Evolutionary conservation across 2,113 vertebrate species (phyloP).

Genomic region (Ibidorhyncha struthersii): DNA sequence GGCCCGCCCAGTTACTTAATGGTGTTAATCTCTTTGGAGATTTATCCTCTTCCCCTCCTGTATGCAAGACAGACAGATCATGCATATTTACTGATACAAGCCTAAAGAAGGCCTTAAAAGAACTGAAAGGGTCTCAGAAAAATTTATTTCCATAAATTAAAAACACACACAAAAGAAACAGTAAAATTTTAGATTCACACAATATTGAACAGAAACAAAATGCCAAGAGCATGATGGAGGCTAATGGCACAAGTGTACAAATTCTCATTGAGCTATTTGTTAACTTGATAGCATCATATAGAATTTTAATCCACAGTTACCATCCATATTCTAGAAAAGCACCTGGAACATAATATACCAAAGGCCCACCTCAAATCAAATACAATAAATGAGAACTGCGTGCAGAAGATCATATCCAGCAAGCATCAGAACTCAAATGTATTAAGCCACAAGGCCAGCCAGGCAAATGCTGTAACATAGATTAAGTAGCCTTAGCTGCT

Average conservation of each 20-base stretch:
- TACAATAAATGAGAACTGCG: conserved; percentile 6
- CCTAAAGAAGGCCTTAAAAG: background rate
- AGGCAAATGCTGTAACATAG: background rate
- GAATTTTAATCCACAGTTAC: conserved; percentile 59
- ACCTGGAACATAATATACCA: conserved; percentile 35
- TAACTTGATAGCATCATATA: conserved; percentile 55
- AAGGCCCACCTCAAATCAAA: conserved; percentile 52
- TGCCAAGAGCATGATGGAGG: conserved; percentile 53
- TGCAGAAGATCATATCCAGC: background rate
- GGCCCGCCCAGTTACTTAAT: background rate
- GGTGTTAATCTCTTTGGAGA: background rate
- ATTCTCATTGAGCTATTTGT: conserved; percentile 61
- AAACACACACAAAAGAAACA: conserved; percentile 67
- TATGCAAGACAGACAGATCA: background rate
- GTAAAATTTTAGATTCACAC: conserved; percentile 68
- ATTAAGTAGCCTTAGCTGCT: background rate
- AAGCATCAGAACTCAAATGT: background rate
- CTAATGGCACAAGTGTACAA: conserved; percentile 72
- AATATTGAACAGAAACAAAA: conserved; percentile 71
- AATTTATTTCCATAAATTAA: conserved; percentile 83
- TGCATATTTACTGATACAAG: background rate
- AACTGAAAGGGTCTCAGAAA: conserved; percentile 63
- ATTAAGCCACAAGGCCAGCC: background rate
- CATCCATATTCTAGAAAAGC: conserved; percentile 57
- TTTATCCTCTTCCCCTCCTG: background rate